Percentiles rank a stretch among this genome's conserved stretches.
Evolutionary conservation across 2,113 vertebrate species (phyloP).

Genomic region (Calyptommatus sinebrachiatus): DNA sequence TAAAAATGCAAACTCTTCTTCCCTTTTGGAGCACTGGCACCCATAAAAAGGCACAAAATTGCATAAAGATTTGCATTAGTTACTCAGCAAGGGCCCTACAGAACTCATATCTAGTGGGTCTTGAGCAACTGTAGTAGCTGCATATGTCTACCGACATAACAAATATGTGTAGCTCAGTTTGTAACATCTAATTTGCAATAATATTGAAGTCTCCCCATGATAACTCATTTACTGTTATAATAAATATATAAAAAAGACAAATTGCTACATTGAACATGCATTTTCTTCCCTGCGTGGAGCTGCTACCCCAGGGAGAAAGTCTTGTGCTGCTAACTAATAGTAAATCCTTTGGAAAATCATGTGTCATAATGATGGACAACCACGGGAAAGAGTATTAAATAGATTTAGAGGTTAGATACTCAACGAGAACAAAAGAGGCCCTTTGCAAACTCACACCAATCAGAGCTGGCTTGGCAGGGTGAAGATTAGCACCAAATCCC

Average conservation of each 20-base stretch:
- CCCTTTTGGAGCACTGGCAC: conserved; percentile 15
- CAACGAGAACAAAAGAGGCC: conserved; percentile 80
- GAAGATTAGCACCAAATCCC: conserved; percentile 59
- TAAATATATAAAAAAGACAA: conserved; percentile 89
- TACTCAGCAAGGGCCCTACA: conserved; percentile 55
- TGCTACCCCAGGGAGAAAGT: conserved; percentile 79
- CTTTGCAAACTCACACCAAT: conserved; percentile 72
- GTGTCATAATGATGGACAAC: conserved; percentile 86
- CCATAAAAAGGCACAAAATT: neutral
- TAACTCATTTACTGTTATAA: conserved; percentile 86
- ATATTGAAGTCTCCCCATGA: conserved; percentile 80
- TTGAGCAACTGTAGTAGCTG: conserved; percentile 68
- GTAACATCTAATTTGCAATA: conserved; percentile 81
- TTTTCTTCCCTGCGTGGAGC: conserved; percentile 82
- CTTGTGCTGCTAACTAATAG: conserved; percentile 80
- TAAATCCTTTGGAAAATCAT: conserved; percentile 84
- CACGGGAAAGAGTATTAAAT: conserved; percentile 79
- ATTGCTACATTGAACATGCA: conserved; percentile 83
- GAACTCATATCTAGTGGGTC: conserved; percentile 65
- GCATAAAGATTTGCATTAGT: conserved; percentile 42
- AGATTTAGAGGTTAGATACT: conserved; percentile 84
- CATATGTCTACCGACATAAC: conserved; percentile 75
- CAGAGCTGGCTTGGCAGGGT: conserved; percentile 55
- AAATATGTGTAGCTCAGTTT: conserved; percentile 73
- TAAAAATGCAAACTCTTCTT: conserved; percentile 48